Conservation (phyloP, 1,140 invertebrate genomes). For the Zaprionus lachaisei region DNA sequence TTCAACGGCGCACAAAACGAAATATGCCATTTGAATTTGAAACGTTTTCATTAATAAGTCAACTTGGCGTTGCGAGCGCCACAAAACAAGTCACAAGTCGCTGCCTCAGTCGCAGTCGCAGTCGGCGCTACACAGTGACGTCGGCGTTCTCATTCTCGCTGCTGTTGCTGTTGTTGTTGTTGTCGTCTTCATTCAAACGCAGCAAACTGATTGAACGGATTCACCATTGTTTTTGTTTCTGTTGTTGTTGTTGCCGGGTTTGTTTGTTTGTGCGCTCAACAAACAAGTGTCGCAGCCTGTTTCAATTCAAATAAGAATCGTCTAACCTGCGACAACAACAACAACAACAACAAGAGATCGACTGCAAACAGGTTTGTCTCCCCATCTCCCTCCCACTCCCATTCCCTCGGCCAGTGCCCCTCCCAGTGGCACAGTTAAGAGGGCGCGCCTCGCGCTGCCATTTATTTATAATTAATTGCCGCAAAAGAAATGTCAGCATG, state of each 20-base stretch:
- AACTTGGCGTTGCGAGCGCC: constrained; percentile 41
- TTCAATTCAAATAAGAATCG: constrained; percentile 65
- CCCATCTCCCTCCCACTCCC: not conserved
- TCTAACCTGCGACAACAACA: constrained; percentile 38
- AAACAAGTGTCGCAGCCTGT: constrained; percentile 75
- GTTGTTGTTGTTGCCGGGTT: constrained; percentile 46
- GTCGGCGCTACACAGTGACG: constrained; percentile 8
- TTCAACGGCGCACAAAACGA: constrained; percentile 67
- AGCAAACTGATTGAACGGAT: constrained; percentile 10
- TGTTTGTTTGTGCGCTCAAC: constrained; percentile 44
- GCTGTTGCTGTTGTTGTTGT: constrained; percentile 1
- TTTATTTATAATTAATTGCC: constrained; percentile 53
- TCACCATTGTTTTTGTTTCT: constrained; percentile 8
- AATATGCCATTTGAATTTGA: constrained; percentile 72
- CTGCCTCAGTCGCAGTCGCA: constrained; percentile 5
- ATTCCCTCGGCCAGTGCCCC: not conserved
- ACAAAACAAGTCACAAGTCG: constrained; percentile 45
- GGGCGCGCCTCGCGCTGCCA: constrained; percentile 33
- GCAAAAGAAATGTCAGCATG: constrained; percentile 51
- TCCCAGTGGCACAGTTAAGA: not conserved
- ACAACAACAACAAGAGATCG: constrained; percentile 45
- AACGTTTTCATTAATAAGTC: constrained; percentile 79
- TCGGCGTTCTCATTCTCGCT: not conserved
- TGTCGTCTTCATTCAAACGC: constrained; percentile 60
- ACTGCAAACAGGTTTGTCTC: constrained; percentile 68